Base-by-base conservation (phyloP, 2,797 vertebrate species). In the Alfaro cultratus region DNA sequence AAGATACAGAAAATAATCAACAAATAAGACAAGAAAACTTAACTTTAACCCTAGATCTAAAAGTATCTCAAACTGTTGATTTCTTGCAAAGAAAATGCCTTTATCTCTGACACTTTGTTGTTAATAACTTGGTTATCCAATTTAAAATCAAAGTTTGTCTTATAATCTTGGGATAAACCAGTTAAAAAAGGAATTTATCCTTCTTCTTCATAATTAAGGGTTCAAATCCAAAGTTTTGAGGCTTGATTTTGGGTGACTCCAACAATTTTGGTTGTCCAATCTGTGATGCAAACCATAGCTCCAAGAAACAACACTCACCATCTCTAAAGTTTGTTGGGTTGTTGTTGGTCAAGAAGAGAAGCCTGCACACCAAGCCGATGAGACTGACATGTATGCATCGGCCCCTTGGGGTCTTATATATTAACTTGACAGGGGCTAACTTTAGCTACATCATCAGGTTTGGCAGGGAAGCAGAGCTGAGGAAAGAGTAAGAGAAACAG, bases 361-460 rank as follows among this genome's bases (percentile, higher is more conserved):
- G 95, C 93, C 92, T 93, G 92, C 86, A 90, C 90, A 90, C 90
- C 88, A 93, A 95, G 93, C 89, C 79, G 92, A 94, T 94, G 94
- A 91, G 94, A 97, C 96, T 96, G 96, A 95, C 96, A 95, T 96
- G 92, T 87, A 88, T 83, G 77, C 80, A 79, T 57, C 53, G 90
- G 76, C 79, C 91, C 87, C 94, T 79, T 85, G 92, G 92, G 94
- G 87, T 77, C 93, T 98, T 98, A 96, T 98, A 98, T 98, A 98
- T 94, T 79, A 88, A 90, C 87, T 80, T 85, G 79, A 62, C 45
- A 71, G 82, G 86, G 91, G 91, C 96, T 98, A 98, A 97, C 96
- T 97, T 95, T 98, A 98, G 97, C 93, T 91, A 75, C 94, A 85
- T 84, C 94, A 92, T 96, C 95, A 96, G 95, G 95, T 96, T 96